Base-by-base conservation (phyloP, 1,140 invertebrate species). In the Trypoxylus dichotomus region DNA sequence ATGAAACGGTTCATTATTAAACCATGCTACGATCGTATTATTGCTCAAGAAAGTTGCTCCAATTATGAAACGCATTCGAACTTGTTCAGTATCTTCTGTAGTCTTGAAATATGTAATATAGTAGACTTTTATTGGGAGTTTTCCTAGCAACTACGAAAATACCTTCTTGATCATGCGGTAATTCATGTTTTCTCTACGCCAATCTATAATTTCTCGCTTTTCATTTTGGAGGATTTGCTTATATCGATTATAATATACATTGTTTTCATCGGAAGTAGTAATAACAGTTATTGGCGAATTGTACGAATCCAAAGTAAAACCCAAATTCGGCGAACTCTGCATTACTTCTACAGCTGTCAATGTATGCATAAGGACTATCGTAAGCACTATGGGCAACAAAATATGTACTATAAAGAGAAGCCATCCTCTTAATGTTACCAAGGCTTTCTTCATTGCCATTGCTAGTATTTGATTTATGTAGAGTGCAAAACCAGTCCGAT, bases 1-100 rank as follows among this genome's bases (percentile, higher is more conserved):
- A 83, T 95, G 94, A 83, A 90, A 91, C 0, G 93, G 88, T 77
- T 91, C 90, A 82, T 91, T 91, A 75, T 91, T 91, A 80, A 91
- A 90, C 90, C 90, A 91, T 24, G 88, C 89, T 3, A 90, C 88
- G 10, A 82, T 84, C 2, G 83, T 82, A 0, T 77, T 37, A 0
- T 78, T 77, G 47, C 89, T 84, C 74, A 85, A 83, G 6, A 87
- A 87, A 0, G 86, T 89, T 1, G 87, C 90, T n/a, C 47, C 47
- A 2, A 54, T 54, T 54, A 54, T 2, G 87, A 84, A 27, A 91
- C 80, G 76, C 88, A 88, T 43, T 71, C 29, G 63, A 29, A 24
- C 29, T 24, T 24, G 13, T 25, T 32, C 15, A 6, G 13, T 71
- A 29, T 32, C 24, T 71, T 27, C 25, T 8, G 21, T 29, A 13